Conservation (phyloP, 2,888 invertebrate genomes). For the Catocala sponsa region DNA sequence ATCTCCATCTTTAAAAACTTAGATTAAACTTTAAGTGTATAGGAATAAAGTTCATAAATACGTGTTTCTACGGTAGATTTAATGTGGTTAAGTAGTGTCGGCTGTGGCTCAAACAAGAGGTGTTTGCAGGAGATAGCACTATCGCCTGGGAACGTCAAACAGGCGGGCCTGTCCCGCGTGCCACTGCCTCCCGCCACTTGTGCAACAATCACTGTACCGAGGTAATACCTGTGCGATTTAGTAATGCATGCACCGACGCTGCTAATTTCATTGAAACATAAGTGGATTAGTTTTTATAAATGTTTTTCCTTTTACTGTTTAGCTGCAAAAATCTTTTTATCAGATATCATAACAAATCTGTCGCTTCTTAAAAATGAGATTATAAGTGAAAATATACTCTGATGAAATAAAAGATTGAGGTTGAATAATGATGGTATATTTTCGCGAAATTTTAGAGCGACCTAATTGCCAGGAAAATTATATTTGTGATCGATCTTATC, state of each 20-base stretch:
- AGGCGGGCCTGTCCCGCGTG: constrained; percentile 78
- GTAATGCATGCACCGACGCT: constrained; percentile 3
- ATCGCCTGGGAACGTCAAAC: constrained; percentile 87
- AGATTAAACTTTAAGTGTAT: constrained; percentile 23
- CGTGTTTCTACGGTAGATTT: constrained; percentile 25
- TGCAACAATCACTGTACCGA: constrained; percentile 65
- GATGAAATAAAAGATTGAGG: too few species aligned
- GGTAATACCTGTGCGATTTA: constrained; percentile 54
- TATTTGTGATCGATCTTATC: too few species aligned
- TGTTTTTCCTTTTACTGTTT: too few species aligned
- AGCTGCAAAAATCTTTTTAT: too few species aligned
- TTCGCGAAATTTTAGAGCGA: too few species aligned
- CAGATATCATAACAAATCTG: too few species aligned
- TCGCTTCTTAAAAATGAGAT: too few species aligned
- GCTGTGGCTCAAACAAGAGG: constrained; percentile 82
- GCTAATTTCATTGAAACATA: not conserved
- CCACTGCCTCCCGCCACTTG: constrained; percentile 74
- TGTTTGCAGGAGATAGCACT: constrained; percentile 86
- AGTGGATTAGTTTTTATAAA: too few species aligned
- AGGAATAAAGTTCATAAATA: constrained; percentile 42
- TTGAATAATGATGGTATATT: too few species aligned
- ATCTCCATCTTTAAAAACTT: constrained; percentile 3
- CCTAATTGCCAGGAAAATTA: too few species aligned
- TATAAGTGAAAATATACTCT: not conserved
- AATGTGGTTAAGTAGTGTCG: constrained; percentile 64